Conservation (phyloP, 1,140 invertebrate genomes). For the Temnothorax nylanderi region DNA sequence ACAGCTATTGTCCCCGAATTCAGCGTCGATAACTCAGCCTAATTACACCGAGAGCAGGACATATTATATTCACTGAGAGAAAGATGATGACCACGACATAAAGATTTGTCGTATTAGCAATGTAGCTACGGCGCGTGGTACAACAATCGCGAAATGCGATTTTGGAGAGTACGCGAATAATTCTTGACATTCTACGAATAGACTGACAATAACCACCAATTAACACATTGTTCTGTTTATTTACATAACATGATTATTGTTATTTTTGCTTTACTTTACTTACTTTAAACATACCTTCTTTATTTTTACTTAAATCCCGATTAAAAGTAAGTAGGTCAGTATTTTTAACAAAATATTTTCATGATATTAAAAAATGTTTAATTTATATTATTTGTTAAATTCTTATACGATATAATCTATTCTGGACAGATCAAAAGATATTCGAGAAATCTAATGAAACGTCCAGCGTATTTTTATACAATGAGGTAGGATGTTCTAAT, state of each 20-base stretch:
- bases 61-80: conserved; percentile 21
- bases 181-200: not conserved
- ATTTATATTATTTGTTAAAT: not conserved
- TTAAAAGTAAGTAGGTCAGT: not conserved
- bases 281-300: not conserved
- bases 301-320: not conserved
- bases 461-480: conserved; percentile 17
- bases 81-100: not conserved
- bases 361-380: not conserved
- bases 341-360: not conserved
- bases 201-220: not conserved
- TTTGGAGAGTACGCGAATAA: not conserved
- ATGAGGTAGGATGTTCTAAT: conserved; percentile 36
- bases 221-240: not conserved
- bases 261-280: not conserved
- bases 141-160: not conserved
- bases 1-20: conserved; percentile 81
- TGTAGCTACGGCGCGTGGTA: not conserved
- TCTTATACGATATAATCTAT: not conserved
- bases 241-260: not conserved
- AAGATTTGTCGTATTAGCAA: conserved; percentile 33
- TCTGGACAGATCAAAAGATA: not conserved
- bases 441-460: conserved; percentile 19
- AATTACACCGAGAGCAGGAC: conserved; percentile 73
- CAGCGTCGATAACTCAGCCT: conserved; percentile 81